Conservation (phyloP, 2,888 invertebrate genomes). For the Dione vanillae region DNA sequence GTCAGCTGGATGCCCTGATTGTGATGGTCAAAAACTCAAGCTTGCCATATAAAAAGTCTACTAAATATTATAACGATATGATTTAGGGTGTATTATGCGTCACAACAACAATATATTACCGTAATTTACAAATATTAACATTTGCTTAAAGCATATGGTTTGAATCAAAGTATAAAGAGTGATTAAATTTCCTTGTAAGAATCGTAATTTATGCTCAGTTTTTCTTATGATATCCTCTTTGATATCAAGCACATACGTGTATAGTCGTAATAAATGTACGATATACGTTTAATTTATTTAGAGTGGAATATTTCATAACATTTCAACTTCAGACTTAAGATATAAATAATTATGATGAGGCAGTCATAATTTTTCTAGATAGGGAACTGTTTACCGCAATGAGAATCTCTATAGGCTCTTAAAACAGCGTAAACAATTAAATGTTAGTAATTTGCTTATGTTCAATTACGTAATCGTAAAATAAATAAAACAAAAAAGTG, state of each 20-base stretch:
- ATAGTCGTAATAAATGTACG: no score
- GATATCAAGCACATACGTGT: no score
- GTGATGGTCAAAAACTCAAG: no score
- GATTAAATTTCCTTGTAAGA: not conserved
- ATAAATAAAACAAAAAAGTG: no score
- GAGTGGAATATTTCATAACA: no score
- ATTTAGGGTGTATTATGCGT: not conserved
- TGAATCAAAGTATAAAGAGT: not conserved
- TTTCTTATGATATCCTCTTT: no score
- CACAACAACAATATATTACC: not conserved
- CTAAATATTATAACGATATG: no score
- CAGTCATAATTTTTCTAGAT: not conserved
- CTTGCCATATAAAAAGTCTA: no score
- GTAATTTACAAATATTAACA: not conserved
- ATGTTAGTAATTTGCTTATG: no score
- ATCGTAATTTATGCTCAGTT: not conserved
- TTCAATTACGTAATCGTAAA: no score
- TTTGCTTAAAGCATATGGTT: conserved; percentile 9
- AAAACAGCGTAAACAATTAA: not conserved
- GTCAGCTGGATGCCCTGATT: no score
- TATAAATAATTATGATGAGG: not conserved
- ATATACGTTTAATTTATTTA: no score
- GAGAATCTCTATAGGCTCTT: not conserved
- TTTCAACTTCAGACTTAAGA: not conserved
- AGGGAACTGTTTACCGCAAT: not conserved